Conservation (phyloP, 2,797 vertebrate genomes). For the Melanotaenia maccullochi region DNA sequence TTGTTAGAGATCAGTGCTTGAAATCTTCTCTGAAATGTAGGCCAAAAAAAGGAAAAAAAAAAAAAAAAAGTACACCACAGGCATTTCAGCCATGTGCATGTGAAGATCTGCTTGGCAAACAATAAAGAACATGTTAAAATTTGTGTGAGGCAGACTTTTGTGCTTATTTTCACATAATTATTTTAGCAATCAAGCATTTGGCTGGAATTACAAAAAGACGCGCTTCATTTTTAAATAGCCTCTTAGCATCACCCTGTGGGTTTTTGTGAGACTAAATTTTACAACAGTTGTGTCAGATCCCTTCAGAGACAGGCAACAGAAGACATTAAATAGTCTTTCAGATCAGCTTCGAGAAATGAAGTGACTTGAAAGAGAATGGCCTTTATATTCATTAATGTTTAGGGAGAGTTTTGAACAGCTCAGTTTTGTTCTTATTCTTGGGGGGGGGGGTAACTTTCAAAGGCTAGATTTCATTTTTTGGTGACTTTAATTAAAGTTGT, state of each 20-base stretch:
- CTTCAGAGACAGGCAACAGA: conserved; percentile 53
- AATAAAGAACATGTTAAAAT: conserved; percentile 51
- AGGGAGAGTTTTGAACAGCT: conserved; percentile 29
- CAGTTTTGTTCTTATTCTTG: conserved; percentile 43
- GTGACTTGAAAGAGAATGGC: conserved; percentile 60
- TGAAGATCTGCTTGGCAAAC: conserved; percentile 22
- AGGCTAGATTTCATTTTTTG: conserved; percentile 25
- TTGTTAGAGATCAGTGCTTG: conserved; percentile 26
- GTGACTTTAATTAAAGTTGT: conserved; percentile 23
- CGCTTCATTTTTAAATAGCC: conserved; percentile 77
- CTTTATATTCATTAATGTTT: conserved; percentile 45
- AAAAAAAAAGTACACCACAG: conserved; percentile 3
- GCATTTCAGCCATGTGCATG: conserved; percentile 1
- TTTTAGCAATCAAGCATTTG: conserved; percentile 78
- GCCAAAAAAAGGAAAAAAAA: background rate
- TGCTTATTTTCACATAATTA: conserved; percentile 75
- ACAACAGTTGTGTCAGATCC: conserved; percentile 67
- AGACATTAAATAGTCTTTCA: conserved; percentile 59
- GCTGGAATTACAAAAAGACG: conserved; percentile 72
- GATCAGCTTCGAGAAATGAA: conserved; percentile 46
- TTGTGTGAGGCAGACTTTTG: conserved; percentile 48
- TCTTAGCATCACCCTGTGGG: conserved; percentile 66
- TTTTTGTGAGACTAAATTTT: conserved; percentile 70
- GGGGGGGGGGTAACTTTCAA: conserved; percentile 26
- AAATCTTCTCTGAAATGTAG: conserved; percentile 27